phyloP scores from a whole-genome alignment of 1,140 invertebrate species.

The Ceratoteleas bidentatus region DNA sequence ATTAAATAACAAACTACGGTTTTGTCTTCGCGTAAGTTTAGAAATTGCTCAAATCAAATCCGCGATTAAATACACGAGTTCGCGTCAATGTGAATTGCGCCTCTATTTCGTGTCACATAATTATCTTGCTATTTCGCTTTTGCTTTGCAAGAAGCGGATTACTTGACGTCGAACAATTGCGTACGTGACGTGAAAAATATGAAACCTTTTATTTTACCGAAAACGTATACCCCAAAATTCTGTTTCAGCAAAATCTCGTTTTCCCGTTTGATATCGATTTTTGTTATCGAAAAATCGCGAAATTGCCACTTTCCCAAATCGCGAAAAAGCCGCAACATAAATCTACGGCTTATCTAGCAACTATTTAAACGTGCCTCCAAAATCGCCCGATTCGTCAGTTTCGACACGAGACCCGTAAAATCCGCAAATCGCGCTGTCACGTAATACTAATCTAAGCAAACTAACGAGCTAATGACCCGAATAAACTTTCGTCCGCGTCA shows the following conservation, averaged over 20 bases:
- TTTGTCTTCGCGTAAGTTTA: background rate
- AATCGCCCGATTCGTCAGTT: constrained; percentile 10
- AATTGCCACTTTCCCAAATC: too few relatives aligned
- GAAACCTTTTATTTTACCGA: too few relatives aligned
- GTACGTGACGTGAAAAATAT: too few relatives aligned
- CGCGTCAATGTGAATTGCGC: background rate
- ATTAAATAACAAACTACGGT: background rate
- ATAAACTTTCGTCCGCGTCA: constrained; percentile 26
- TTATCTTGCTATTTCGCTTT: constrained; percentile 1
- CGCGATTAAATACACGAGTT: background rate
- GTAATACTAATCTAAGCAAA: constrained; percentile 20
- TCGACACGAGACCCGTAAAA: constrained; percentile 14
- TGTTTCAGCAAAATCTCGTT: too few relatives aligned
- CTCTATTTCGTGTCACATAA: constrained; percentile 4
- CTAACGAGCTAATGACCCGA: constrained; percentile 24
- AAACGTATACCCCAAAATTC: too few relatives aligned
- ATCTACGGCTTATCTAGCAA: constrained; percentile 11
- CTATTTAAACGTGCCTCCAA: constrained; percentile 6
- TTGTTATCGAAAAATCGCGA: too few relatives aligned
- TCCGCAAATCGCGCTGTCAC: constrained; percentile 4
- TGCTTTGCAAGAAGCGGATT: background rate
- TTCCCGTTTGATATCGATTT: too few relatives aligned
- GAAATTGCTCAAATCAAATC: constrained; percentile 10
- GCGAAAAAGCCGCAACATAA: constrained; percentile 4
- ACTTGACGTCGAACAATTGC: too few relatives aligned